Evolutionary conservation across 2,888 invertebrate genomes (phyloP), one percentile per base, ranked within the genome.

Genomic region (Carpatolechia fugitivella): DNA sequence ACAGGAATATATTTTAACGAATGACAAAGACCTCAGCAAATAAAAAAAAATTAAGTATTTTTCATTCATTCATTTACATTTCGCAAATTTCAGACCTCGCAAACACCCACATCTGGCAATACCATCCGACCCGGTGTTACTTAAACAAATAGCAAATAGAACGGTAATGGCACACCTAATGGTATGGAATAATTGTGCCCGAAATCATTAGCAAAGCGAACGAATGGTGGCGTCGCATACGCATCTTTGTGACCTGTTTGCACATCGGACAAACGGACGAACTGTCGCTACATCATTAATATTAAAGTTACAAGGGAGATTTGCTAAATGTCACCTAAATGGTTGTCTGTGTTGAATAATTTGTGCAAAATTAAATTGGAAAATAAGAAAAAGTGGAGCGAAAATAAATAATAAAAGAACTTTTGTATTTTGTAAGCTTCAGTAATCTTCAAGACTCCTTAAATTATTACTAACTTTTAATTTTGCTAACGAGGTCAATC

Each of bases 81-180:
- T 24, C 6, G 24, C 24, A 24, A 24, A 24, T 24, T 24, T 24
- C 14, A 14, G 18, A 3, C 16, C 18, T 41, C 14, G n/a, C 40
- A 41, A 41, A 48, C 16, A 3, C 1, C 24, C 16, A 30, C n/a
- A 33, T 18, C 44, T 52, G 48, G 54, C 54, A 47, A 54, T 48
- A 47, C 47, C 14, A 16, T 3, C 41, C 40, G 84, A 80, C 30
- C 29, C 36, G 60, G 70, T 44, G 44, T 44, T 44, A 24, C 44
- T 24, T 44, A 85, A 85, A 86, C 82, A 84, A 83, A 82, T 68
- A 73, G 16, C 71, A 69, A 76, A 79, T 74, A 77, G 74, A 78
- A 78, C 72, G 71, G 80, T 86, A 88, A 88, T 86, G 88, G 86
- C 82, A 77, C 71, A 59, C 66, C 73, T 82, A 86, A 88, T 87